Base-by-base conservation (phyloP, 2,797 vertebrate genomes). In the Cynopterus sphinx region DNA sequence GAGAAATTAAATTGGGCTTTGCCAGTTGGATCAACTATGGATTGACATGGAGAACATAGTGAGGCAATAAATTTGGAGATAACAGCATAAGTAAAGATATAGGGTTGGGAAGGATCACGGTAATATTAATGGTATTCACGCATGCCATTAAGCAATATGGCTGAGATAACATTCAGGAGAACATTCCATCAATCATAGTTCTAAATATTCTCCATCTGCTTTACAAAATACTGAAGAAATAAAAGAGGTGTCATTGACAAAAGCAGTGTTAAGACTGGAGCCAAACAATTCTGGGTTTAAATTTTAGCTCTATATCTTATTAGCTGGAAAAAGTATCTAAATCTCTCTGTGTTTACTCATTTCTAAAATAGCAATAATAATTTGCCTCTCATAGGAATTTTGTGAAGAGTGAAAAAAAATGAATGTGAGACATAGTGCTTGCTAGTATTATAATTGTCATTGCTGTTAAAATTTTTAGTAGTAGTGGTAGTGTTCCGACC, bases 1-100 rank as follows among this genome's bases (percentile, higher is more conserved):
- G 51, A 90, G 95, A 94, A 93, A 94, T 96, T 96, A 96, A 97
- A 90, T 33, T 65, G 55, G 71, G 39, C 43, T 96, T 90, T 97
- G 75, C 93, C 95, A 97, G 84, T 85, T 75, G 55, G 75, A 93
- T 86, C 1, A 1, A 65, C 19, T 78, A 41, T 93, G 70, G 46
- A 73, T 73, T 19, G 65, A 74, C 46, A 49, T 59, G 16, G 77
- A 94, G n/a, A 83, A 88, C 36, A 43, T 41, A 84, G 82, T 16
- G 79, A 10, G 33, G 31, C 36, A 33, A 67, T 91, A 85, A 73
- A 85, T 86, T 90, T 65, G 85, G 85, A 83, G 31, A 94, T 65
- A 93, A 85, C 39, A 85, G 22, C 22, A 36, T 77, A 95, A 95
- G 79, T 65, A 91, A 85, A 67, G 78, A 93, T 39, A 21, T 67